Percentiles rank a stretch among this genome's conserved stretches.
Conservation (phyloP, 2,113 vertebrate species). For the Meriones unguiculatus region DNA sequence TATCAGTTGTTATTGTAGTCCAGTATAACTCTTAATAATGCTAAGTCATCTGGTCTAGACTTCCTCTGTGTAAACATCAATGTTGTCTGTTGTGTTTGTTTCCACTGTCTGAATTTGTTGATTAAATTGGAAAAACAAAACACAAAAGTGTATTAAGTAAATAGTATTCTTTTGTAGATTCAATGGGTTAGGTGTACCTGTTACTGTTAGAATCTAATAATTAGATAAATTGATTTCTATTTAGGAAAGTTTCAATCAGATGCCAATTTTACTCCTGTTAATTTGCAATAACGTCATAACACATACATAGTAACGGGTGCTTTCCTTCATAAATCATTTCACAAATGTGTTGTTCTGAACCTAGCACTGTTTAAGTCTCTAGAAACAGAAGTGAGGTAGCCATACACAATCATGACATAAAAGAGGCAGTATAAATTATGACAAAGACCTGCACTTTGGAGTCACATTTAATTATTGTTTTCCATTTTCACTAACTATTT, state of each 20-base stretch:
- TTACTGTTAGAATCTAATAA: conserved; percentile 20
- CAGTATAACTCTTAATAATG: not conserved
- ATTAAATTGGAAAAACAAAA: not conserved
- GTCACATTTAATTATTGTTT: not conserved
- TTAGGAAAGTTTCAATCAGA: not conserved
- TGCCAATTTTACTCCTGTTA: not conserved
- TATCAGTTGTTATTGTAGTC: not conserved
- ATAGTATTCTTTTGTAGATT: not conserved
- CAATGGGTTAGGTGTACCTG: not conserved
- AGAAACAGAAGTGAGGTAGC: not conserved
- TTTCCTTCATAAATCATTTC: conserved; percentile 37
- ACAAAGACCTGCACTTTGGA: not conserved
- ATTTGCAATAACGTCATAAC: not conserved
- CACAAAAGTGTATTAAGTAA: not conserved
- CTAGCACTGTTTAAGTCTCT: not conserved
- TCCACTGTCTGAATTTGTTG: not conserved
- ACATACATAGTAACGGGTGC: not conserved
- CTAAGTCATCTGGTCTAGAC: not conserved
- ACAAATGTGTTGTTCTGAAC: not conserved
- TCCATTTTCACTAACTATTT: not conserved
- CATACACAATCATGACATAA: not conserved
- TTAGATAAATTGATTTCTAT: conserved; percentile 9
- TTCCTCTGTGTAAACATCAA: not conserved
- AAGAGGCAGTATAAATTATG: not conserved
- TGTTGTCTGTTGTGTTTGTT: not conserved